Percentiles rank a stretch among this genome's conserved stretches.
These are phyloP conservation scores for Brenthis hecate DNA, from an alignment of 2,888 invertebrate species.

Conservation along the genomic window DNA sequence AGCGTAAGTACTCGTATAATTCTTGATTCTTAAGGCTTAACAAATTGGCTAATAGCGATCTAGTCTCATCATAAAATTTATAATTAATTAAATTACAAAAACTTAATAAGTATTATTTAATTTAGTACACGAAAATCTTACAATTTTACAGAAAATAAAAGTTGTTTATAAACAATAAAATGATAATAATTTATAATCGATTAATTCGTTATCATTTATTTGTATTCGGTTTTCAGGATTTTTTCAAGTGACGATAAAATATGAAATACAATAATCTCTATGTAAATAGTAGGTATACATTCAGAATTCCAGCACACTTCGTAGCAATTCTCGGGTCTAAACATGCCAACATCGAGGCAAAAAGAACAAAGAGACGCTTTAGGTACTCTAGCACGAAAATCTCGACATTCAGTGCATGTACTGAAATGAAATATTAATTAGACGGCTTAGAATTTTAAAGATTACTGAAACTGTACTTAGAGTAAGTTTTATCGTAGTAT, in stretches of 20 bases:
- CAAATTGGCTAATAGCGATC: too few relatives aligned
- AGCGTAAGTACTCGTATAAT: too few relatives aligned
- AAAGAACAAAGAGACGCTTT: constrained; percentile 12
- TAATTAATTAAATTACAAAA: too few relatives aligned
- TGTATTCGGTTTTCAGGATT: too few relatives aligned
- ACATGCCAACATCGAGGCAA: constrained; percentile 16
- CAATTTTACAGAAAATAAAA: too few relatives aligned
- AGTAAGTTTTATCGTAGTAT: too few relatives aligned
- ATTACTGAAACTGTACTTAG: not conserved
- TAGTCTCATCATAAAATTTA: too few relatives aligned
- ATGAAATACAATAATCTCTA: not conserved
- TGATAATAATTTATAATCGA: not conserved
- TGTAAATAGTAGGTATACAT: constrained; percentile 1
- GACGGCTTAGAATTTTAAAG: not conserved
- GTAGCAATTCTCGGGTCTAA: constrained; percentile 11
- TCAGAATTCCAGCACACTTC: constrained; percentile 4
- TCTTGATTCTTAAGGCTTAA: too few relatives aligned
- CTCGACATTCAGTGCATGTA: constrained; percentile 11
- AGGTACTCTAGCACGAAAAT: constrained; percentile 17
- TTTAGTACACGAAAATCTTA: too few relatives aligned
- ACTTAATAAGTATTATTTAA: too few relatives aligned
- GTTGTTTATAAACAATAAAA: too few relatives aligned
- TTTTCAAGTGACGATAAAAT: too few relatives aligned
- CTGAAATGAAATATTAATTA: constrained; percentile 15
- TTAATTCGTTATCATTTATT: not conserved